A percentile compares a stretch with the other conserved stretches of the same genome.
Evolutionary conservation across 2,888 invertebrate species (phyloP).

Genomic region (Phytoseiulus persimilis): DNA sequence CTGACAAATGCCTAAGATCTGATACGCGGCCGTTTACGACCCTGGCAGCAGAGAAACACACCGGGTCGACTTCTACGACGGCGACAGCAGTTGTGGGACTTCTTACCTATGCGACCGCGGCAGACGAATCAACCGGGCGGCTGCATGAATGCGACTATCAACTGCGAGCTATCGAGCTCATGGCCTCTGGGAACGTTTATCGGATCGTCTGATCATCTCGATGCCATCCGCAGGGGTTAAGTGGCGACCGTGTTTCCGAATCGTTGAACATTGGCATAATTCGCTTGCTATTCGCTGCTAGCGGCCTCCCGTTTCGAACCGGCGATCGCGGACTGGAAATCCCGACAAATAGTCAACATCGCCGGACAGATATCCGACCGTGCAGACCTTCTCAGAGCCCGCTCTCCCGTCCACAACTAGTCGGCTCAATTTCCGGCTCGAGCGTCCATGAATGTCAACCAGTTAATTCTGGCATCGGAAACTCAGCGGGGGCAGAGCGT

Average conservation of each 20-base stretch:
- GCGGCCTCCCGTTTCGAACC: background rate
- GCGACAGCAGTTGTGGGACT: background rate
- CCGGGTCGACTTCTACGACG: background rate
- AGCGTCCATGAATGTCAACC: no score
- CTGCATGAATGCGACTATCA: background rate
- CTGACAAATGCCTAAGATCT: background rate
- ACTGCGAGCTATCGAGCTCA: background rate
- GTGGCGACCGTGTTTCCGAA: background rate
- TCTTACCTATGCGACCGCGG: no score
- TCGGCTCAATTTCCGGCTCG: no score
- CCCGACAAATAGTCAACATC: background rate
- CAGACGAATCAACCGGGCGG: background rate
- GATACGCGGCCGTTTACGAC: background rate
- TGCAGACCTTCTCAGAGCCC: background rate
- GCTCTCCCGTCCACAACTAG: no score
- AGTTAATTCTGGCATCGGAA: no score
- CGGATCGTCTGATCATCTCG: background rate
- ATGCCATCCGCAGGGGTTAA: background rate
- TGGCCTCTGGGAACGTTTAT: background rate
- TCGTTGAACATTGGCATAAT: background rate
- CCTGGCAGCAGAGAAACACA: background rate
- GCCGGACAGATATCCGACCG: background rate
- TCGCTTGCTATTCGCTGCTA: background rate
- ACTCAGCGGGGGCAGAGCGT: no score
- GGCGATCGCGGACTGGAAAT: background rate